phyloP scores from a whole-genome alignment of 2,888 invertebrate species.

The Coleophora flavipennella region DNA sequence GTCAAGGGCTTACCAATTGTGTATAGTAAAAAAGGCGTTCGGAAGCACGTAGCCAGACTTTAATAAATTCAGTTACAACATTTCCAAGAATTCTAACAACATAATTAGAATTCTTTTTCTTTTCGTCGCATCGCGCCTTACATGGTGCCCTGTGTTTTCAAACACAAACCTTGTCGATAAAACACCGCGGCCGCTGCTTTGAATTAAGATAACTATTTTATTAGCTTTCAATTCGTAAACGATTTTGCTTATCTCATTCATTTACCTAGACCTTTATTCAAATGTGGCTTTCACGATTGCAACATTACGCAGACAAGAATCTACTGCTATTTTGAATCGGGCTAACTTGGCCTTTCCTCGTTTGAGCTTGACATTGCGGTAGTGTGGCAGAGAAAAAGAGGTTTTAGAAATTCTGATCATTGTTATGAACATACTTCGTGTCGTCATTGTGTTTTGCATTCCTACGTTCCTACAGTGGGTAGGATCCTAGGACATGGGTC shows the following conservation, averaged over 20 bases:
- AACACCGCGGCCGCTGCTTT: conserved; percentile 35
- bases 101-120: too few species aligned
- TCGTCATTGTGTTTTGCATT: not conserved
- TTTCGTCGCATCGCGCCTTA: too few species aligned
- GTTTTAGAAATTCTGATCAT: conserved; percentile 5
- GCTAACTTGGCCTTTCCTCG: conserved; percentile 46
- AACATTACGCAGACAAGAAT: conserved; percentile 31
- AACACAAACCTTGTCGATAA: conserved; percentile 30
- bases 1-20: too few species aligned
- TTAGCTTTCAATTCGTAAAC: conserved; percentile 46
- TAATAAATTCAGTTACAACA: too few species aligned
- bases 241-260: conserved; percentile 39
- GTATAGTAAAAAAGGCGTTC: too few species aligned
- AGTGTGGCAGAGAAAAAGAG: conserved; percentile 43
- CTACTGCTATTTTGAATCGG: conserved; percentile 24
- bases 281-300: conserved; percentile 40
- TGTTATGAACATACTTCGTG: not conserved
- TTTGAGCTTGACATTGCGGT: conserved; percentile 27
- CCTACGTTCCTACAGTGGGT: conserved; percentile 25
- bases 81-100: too few species aligned
- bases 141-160: too few species aligned
- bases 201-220: conserved; percentile 63
- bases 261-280: conserved; percentile 26
- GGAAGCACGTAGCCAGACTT: too few species aligned
- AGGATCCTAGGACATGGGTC: conserved; percentile 16